Evolutionary conservation across 2,888 invertebrate genomes (phyloP).

Genomic region (Heliconius aoede): DNA sequence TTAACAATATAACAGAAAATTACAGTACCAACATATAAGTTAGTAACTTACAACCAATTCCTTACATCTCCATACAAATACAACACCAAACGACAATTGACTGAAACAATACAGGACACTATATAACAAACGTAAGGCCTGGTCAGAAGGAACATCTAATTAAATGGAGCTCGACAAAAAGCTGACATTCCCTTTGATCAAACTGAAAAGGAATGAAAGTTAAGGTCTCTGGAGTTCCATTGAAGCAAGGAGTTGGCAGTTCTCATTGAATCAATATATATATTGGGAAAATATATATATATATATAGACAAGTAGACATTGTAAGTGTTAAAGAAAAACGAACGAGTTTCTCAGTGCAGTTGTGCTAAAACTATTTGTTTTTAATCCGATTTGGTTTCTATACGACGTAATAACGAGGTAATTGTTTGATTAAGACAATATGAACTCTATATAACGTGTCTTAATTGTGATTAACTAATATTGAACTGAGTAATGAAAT

Average conservation of each 20-base stretch:
- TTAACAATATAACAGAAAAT: no score
- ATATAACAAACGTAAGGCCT: constrained; percentile 12
- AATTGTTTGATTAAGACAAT: no score
- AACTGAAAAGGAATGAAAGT: constrained; percentile 15
- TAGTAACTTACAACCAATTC: no score
- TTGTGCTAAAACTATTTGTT: background rate
- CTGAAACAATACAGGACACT: background rate
- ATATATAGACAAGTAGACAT: background rate
- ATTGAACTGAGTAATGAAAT: no score
- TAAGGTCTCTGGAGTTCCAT: constrained; percentile 21
- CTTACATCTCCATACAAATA: background rate
- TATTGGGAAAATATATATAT: background rate
- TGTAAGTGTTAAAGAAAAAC: background rate
- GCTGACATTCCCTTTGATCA: constrained; percentile 22
- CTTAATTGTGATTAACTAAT: no score
- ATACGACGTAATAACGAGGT: background rate
- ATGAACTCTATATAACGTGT: no score
- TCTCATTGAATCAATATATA: background rate
- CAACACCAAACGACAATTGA: constrained; percentile 2
- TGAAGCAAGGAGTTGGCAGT: background rate
- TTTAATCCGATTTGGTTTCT: background rate
- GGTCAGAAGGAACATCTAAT: constrained; percentile 18
- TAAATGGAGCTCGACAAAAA: constrained; percentile 16
- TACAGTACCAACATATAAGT: no score
- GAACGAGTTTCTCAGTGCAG: background rate